Base-by-base conservation (phyloP, 2,888 invertebrate species). In the Mesopsocus fuscifrons region DNA sequence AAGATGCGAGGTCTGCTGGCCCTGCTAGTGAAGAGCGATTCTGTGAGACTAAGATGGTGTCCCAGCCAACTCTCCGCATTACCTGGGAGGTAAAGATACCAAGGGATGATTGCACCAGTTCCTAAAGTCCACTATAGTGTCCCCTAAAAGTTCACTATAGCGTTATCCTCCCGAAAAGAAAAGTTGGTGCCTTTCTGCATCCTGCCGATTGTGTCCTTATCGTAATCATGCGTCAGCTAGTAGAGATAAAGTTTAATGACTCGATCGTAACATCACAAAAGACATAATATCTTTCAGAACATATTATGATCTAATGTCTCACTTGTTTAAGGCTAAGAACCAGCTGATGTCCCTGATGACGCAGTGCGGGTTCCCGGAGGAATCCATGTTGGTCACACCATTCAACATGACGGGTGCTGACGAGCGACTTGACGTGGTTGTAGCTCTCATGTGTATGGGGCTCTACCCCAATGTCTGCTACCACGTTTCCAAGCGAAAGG, bases 381-480 rank as follows among this genome's bases (percentile, higher is more conserved):
- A 88, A 55, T 74, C 81, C 31, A 72, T 92, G 57, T 57, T 74
- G 1, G 74, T 81, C 0, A 73, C 75, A 47, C 68, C 74, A 2
- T 75, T 87, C 63, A 77, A 85, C 57, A 53, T 75, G 78, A 6
- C 72, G 18, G 79, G 76, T 0, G 72, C 81, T 1, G 89, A 92
- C 59, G 71, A 79, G 0, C 68, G 71, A 20, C 59, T 94, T 31
- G 95, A 97, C 57, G 65, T 82, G 45, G 76, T 91, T 0, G 75
- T 84, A 48, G 83, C 84, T 0, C 67, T 95, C 43, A 70, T 97
- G 55, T 80, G 82, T 49, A 75, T 85, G 69, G 97, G 95, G 0
- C 69, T 94, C 1, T 97, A 97, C 61, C 97, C 97, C 1, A 98
- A 98, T 60, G 89, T 98, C 2, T 94, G 94, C 56, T 78, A 74